Evolutionary conservation across 1,140 invertebrate genomes (phyloP), one percentile per base, ranked within the genome.

Genomic region (Atta colombica): DNA sequence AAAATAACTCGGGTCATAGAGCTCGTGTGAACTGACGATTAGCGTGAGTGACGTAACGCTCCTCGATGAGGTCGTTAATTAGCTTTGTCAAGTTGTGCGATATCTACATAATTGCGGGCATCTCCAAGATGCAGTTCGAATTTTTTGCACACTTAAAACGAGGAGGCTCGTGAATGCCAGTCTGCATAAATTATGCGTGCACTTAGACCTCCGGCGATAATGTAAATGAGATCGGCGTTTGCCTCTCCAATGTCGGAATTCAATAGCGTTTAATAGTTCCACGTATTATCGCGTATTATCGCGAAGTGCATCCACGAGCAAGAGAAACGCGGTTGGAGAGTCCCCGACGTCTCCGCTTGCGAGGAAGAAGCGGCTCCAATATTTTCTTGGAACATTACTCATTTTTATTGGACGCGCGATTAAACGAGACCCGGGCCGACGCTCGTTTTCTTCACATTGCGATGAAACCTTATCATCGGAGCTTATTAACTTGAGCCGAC

Each of bases 191-290:
- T 91, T 91, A 91, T 91, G 89, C 85, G 90, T 82, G 90, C 90
- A 91, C 90, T 91, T 91, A 91, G 90, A 91, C 90, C 90, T 80
- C 80, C 81, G 60, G 74, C 90, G 89, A 91, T 91, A 91, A 91
- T 91, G 89, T 77, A 91, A 91, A 91, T 91, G 87, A 80, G 75
- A 86, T 82, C 87, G 82, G 53, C 55, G 84, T n/a, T 66, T 55
- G 87, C 68, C 74, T 85, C 74, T 35, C 85, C 84, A 75, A 91
- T 91, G 90, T 77, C 87, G 87, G 88, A 91, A 91, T 91, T 91
- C 87, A 87, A 75, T 80, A 87, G 87, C 78, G 12, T 80, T 69
- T 87, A 87, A 85, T 75, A 87, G 87, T 91, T 87, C 61, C 63
- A 60, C 86, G 87, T 85, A 91, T 91, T 91, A 90, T 91, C 89